Evolutionary conservation across 1,140 invertebrate species (phyloP).

Genomic region (Nylanderia fulva): DNA sequence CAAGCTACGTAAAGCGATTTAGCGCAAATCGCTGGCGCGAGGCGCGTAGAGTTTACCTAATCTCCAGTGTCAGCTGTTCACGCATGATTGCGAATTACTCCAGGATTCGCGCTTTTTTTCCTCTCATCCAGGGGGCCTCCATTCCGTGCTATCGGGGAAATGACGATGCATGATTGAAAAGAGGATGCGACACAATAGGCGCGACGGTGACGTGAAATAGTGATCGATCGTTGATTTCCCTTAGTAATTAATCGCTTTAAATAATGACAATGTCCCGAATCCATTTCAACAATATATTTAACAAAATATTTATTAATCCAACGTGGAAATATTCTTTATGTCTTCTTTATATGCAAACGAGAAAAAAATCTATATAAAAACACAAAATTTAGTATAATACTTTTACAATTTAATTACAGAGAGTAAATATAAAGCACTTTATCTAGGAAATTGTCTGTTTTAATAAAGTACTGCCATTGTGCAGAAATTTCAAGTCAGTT

Average conservation of each 20-base stretch:
- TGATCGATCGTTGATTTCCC: constrained; percentile 51
- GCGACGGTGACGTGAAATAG: constrained; percentile 25
- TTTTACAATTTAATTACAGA: not conserved
- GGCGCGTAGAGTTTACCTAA: constrained; percentile 50
- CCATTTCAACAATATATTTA: not conserved
- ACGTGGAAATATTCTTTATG: not conserved
- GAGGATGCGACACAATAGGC: constrained; percentile 70
- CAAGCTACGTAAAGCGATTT: constrained; percentile 58
- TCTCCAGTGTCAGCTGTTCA: constrained; percentile 57
- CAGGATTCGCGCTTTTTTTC: constrained; percentile 52
- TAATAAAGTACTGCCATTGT: too few relatives aligned
- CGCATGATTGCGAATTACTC: constrained; percentile 68
- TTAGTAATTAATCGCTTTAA: constrained; percentile 48
- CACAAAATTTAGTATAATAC: constrained; percentile 2
- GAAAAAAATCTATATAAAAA: not conserved
- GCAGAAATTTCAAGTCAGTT: too few relatives aligned
- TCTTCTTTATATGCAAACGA: not conserved
- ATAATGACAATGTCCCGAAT: constrained; percentile 30
- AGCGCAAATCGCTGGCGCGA: constrained; percentile 41
- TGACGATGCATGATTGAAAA: constrained; percentile 66
- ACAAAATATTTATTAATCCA: not conserved
- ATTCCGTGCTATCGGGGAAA: constrained; percentile 61
- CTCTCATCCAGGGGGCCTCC: not conserved
- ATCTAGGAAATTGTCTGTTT: too few relatives aligned
- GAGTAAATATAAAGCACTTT: too few relatives aligned